Conservation (phyloP, 2,113 vertebrate species). For the Corythaixoides concolor region DNA sequence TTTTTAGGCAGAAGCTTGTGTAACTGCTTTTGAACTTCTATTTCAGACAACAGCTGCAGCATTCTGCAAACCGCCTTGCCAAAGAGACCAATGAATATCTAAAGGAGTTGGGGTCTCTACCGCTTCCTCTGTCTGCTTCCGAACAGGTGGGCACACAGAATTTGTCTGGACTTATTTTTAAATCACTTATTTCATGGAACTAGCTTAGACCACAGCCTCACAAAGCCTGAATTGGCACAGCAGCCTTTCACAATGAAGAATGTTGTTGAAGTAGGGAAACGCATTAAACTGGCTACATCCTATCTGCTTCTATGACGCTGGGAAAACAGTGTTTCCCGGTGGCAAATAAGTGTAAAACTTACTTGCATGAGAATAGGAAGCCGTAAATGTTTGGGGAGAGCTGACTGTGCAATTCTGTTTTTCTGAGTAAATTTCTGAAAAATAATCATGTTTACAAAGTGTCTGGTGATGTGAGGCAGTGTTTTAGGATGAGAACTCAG, state of each 20-base stretch:
- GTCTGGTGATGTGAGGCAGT: background rate
- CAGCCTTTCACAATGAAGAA: background rate
- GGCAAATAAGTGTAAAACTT: background rate
- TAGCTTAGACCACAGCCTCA: background rate
- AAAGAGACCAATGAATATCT: constrained; percentile 95
- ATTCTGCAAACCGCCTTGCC: constrained; percentile 90
- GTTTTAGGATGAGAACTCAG: background rate
- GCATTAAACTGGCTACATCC: background rate
- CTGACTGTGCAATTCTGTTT: background rate
- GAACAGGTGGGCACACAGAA: constrained; percentile 81
- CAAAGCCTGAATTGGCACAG: background rate
- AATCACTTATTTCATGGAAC: background rate
- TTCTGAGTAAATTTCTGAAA: background rate
- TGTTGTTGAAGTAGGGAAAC: background rate
- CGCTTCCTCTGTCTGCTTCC: constrained; percentile 81
- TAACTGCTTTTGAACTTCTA: background rate
- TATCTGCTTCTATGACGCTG: background rate
- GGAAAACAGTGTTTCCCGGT: background rate
- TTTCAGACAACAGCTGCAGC: constrained; percentile 90
- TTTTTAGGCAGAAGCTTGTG: background rate
- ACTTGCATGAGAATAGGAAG: background rate
- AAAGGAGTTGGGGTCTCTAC: constrained; percentile 87
- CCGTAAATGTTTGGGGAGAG: background rate
- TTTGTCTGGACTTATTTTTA: background rate
- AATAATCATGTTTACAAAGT: background rate